Evolutionary conservation across 2,888 invertebrate species (phyloP).

Genomic region (Acanthopleura granulata): DNA sequence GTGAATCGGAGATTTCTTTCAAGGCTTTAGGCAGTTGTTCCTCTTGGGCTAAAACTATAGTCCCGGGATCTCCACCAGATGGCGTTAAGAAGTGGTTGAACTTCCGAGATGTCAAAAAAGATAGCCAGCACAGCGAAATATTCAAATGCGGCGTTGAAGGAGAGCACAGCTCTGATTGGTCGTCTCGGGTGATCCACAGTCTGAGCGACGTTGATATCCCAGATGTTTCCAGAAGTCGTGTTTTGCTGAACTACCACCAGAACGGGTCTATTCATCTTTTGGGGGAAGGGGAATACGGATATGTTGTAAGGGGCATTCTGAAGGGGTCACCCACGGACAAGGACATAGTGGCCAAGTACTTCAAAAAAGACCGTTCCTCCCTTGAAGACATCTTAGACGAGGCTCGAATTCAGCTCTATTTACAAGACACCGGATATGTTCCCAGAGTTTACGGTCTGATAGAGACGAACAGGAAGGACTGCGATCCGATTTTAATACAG

Average conservation of each 20-base stretch:
- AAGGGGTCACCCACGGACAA: not conserved
- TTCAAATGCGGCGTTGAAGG: not conserved
- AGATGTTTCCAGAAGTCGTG: not conserved
- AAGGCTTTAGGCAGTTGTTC: not conserved
- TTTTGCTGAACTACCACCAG: not conserved
- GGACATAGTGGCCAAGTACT: conserved; percentile 8
- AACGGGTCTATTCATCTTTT: not conserved
- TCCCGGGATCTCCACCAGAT: not conserved
- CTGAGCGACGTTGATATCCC: not conserved
- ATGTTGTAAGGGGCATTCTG: not conserved
- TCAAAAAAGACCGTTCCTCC: not conserved
- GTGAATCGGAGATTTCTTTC: not conserved
- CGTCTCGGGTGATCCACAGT: not conserved
- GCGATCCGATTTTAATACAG: not conserved
- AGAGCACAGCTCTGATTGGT: not conserved
- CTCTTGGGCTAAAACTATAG: not conserved
- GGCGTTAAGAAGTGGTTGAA: not conserved
- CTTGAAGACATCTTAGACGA: conserved; percentile 11
- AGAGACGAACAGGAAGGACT: not conserved
- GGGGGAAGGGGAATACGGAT: conserved; percentile 9
- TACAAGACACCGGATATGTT: conserved; percentile 6
- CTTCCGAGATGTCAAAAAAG: not conserved
- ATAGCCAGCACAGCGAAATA: no score
- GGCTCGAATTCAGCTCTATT: not conserved
- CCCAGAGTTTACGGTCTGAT: conserved; percentile 4